Percentiles rank a stretch among this genome's conserved stretches.
These are phyloP conservation scores for Drosophila teissieri DNA, from an alignment of 1,140 invertebrate genomes.

Conservation along the genomic window DNA sequence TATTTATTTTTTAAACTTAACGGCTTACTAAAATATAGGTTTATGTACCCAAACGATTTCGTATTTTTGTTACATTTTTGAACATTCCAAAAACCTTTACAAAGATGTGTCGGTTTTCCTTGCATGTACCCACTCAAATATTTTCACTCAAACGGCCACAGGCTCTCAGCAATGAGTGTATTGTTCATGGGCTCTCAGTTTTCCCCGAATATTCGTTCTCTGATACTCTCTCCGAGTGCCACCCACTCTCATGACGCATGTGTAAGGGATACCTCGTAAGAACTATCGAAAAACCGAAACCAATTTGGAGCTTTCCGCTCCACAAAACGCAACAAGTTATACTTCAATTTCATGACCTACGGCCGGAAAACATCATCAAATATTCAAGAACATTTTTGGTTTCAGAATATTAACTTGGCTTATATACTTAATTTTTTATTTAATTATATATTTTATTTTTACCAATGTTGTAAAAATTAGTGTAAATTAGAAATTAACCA, in stretches of 20 bases:
- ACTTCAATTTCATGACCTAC: conserved; percentile 46
- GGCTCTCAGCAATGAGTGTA: background rate
- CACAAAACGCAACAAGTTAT: conserved; percentile 53
- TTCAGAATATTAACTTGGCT: no score
- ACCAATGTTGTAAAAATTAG: background rate
- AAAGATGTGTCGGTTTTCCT: background rate
- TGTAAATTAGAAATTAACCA: background rate
- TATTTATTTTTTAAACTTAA: no score
- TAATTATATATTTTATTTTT: background rate
- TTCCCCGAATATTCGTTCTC: background rate
- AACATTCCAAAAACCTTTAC: background rate
- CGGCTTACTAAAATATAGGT: no score
- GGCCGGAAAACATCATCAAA: conserved; percentile 5
- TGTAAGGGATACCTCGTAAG: background rate
- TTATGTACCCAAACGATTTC: no score
- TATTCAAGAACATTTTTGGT: no score
- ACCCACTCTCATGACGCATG: conserved; percentile 45
- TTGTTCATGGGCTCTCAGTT: conserved; percentile 3
- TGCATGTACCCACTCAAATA: conserved; percentile 16
- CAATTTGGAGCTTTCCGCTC: conserved; percentile 35
- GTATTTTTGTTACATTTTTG: background rate
- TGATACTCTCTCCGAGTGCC: background rate
- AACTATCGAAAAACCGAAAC: conserved; percentile 6
- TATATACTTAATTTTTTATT: background rate
- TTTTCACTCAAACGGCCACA: conserved; percentile 22